Conservation (phyloP, 1,140 invertebrate species). For the Anastrepha obliqua region DNA sequence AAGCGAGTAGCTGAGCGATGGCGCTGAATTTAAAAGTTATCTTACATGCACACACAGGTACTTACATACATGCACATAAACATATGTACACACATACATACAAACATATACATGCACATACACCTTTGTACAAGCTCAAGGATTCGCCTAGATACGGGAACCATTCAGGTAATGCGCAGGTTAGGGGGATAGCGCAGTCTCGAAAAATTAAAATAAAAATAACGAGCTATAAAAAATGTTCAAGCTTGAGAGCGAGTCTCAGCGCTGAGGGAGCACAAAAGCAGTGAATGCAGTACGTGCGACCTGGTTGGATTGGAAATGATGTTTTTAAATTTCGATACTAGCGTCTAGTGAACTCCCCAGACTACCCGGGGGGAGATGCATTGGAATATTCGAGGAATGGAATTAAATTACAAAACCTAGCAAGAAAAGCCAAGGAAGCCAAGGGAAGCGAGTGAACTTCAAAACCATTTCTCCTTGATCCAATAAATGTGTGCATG, state of each 20-base stretch:
- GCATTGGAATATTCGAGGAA: slow-evolving; percentile 1
- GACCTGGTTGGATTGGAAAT: not conserved
- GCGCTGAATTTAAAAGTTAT: not conserved
- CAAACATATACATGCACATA: not conserved
- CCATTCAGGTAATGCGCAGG: no score
- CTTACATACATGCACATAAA: not conserved
- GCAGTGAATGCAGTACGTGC: not conserved
- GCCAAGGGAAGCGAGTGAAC: not conserved
- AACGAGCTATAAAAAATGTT: not conserved
- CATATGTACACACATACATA: not conserved
- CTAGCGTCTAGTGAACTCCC: slow-evolving; percentile 2
- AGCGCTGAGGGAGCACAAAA: not conserved
- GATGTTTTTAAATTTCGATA: slow-evolving; percentile 49
- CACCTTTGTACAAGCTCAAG: no score
- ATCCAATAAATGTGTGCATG: not conserved
- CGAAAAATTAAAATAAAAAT: not conserved
- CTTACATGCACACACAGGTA: not conserved
- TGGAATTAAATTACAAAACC: not conserved
- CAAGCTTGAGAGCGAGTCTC: not conserved
- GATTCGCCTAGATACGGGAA: no score
- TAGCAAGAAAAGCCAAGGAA: not conserved
- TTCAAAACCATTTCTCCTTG: slow-evolving; percentile 21
- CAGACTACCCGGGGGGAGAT: not conserved
- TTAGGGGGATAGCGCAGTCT: no score
- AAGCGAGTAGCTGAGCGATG: not conserved